Evolutionary conservation across 2,797 vertebrate genomes (phyloP).

Genomic region (Neosalanx taihuensis): DNA sequence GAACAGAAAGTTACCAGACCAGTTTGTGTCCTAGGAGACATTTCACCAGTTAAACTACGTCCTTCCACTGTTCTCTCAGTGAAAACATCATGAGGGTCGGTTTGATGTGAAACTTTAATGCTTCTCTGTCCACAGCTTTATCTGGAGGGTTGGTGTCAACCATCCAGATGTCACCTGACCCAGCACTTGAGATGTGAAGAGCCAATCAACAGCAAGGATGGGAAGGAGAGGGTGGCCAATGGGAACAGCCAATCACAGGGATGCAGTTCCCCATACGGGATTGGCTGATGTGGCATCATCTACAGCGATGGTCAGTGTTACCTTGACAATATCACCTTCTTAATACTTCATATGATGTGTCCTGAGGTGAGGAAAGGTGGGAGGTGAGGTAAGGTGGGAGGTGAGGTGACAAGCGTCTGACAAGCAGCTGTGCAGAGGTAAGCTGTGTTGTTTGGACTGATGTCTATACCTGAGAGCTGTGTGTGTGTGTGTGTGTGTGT

Average conservation of each 20-base stretch:
- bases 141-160: too few species aligned
- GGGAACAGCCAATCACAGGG: neutral
- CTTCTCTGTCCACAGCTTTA: neutral
- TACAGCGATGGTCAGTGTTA: neutral
- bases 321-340: neutral
- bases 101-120: neutral
- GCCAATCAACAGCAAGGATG: neutral
- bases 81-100: too few species aligned
- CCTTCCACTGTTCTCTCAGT: neutral
- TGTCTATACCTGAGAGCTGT: neutral
- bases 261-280: too few species aligned
- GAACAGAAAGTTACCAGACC: neutral
- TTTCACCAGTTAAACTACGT: neutral
- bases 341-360: neutral
- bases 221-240: neutral
- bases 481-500: constrained; percentile 6
- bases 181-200: neutral
- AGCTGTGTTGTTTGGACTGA: neutral
- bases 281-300: neutral
- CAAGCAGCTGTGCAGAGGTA: too few species aligned
- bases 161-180: constrained; percentile 6
- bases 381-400: too few species aligned
- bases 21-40: neutral
- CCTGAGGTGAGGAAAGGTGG: too few species aligned
- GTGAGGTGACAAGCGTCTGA: too few species aligned